Evolutionary conservation across 2,888 invertebrate genomes (phyloP), one percentile per base, ranked within the genome.

Genomic region (Drosophila atripex): DNA sequence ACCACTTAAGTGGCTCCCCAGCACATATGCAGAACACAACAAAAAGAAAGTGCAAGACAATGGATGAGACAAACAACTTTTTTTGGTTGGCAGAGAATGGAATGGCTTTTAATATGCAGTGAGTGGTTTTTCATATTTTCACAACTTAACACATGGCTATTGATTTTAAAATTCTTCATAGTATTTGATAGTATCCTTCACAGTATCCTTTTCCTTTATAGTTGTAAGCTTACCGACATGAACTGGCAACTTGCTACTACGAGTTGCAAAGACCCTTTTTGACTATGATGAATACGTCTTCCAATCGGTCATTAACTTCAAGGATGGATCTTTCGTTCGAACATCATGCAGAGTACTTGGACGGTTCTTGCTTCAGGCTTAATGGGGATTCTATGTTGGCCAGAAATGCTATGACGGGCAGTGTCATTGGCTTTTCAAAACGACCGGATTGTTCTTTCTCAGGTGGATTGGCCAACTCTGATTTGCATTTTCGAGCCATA

Each of bases 401-500:
- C 66, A 25, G 61, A 32, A 45, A 39, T 28, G 30, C 38, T 47
- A n/a, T 46, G 53, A 54, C 14, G 54, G 54, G 3, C 39, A 32
- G 28, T 54, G 32, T 49, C 47, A 41, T 7, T 53, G 54, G 52
- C 30, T 12, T 28, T 23, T 50, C 50, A 30, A n/a, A 18, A 11
- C 16, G 21, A 1, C 43, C 12, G 43, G 21, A 21, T 18, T 12
- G 43, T 51, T 43, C 43, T 21, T 18, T 43, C 12, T 65, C 66
- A 65, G 54, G 54, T 65, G 64, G 32, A 46, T 38, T 41, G 30
- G 39, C n/a, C 25, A 12, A 39, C 41, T 39, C 47, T 69, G 70
- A 68, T 68, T 68, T 69, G 45, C 69, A 58, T 66, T 70, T 45
- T 50, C 16, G 32, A 39, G 30, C 28, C 35, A 32, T 50, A 50